A percentile compares a stretch with the other conserved stretches of the same genome.
These are phyloP conservation scores for Hippocampus abdominalis DNA, from an alignment of 2,113 vertebrate genomes.

Conservation along the genomic window DNA sequence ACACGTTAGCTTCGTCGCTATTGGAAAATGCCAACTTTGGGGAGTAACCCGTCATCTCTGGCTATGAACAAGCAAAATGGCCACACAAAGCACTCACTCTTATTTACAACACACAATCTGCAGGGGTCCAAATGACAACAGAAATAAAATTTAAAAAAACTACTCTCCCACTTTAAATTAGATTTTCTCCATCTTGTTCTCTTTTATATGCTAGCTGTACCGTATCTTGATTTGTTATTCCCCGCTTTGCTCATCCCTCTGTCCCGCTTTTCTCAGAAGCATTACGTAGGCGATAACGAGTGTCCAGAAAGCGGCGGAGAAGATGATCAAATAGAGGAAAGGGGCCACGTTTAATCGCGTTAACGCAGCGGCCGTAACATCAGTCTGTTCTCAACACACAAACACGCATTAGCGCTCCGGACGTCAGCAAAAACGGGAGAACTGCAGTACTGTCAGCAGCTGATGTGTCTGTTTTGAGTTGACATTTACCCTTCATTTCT, in stretches of 20 bases:
- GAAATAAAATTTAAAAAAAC: neutral
- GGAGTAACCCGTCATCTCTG: no score
- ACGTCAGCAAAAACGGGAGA: neutral
- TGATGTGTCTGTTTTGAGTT: slow-evolving; percentile 19
- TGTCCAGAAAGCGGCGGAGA: slow-evolving; percentile 9
- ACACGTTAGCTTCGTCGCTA: no score
- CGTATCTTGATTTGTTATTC: slow-evolving; percentile 14
- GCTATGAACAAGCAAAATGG: no score
- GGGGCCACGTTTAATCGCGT: slow-evolving; percentile 28
- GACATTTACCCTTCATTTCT: slow-evolving; percentile 49
- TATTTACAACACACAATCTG: neutral
- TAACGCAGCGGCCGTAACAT: slow-evolving; percentile 19
- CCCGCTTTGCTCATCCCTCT: neutral
- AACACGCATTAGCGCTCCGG: neutral
- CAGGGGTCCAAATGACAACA: neutral
- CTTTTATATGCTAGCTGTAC: neutral
- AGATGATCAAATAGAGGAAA: slow-evolving; percentile 17
- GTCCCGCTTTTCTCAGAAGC: slow-evolving; percentile 14
- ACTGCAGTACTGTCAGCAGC: slow-evolving; percentile 28
- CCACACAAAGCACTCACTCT: neutral
- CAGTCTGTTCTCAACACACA: neutral
- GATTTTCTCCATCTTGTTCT: neutral
- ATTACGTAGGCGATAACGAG: slow-evolving; percentile 16
- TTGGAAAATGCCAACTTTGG: no score
- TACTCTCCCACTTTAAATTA: slow-evolving; percentile 18